These are phyloP conservation scores for Carcharodon carcharias DNA, from an alignment of 2,797 vertebrate genomes.

Conservation along the genomic window DNA sequence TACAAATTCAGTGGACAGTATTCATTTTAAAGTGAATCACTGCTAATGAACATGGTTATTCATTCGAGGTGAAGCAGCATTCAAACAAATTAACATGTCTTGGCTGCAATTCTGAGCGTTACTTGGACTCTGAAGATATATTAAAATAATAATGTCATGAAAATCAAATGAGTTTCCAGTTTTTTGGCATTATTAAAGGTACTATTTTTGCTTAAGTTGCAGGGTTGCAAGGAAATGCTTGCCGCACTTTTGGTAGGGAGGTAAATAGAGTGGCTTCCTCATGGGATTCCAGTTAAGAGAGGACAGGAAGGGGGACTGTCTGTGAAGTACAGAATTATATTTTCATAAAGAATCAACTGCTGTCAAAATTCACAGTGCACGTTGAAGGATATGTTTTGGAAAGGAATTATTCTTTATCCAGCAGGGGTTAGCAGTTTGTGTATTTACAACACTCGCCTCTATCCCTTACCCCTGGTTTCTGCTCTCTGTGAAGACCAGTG, in stretches of 20 bases:
- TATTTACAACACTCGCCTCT: neutral
- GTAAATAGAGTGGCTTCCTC: neutral
- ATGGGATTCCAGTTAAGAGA: neutral
- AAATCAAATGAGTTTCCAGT: neutral
- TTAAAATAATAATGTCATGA: neutral
- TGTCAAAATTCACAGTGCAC: neutral
- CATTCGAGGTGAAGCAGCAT: neutral
- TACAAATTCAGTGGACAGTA: neutral
- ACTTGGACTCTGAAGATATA: neutral
- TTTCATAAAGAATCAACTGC: neutral
- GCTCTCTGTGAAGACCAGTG: neutral
- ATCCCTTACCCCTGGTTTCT: neutral
- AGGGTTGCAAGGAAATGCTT: neutral
- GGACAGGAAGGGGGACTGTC: neutral
- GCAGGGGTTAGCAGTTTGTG: neutral
- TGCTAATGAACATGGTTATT: neutral
- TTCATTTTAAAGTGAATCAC: conserved; percentile 16
- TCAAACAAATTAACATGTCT: neutral
- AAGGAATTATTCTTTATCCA: neutral
- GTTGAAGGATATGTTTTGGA: neutral
- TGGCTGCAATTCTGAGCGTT: neutral
- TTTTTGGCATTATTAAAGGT: neutral
- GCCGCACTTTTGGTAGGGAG: neutral
- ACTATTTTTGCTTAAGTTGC: neutral
- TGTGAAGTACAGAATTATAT: neutral